Evolutionary conservation across 1,140 invertebrate genomes (phyloP), one percentile per base, ranked within the genome.

Genomic region (Himalopsyche phryganea): DNA sequence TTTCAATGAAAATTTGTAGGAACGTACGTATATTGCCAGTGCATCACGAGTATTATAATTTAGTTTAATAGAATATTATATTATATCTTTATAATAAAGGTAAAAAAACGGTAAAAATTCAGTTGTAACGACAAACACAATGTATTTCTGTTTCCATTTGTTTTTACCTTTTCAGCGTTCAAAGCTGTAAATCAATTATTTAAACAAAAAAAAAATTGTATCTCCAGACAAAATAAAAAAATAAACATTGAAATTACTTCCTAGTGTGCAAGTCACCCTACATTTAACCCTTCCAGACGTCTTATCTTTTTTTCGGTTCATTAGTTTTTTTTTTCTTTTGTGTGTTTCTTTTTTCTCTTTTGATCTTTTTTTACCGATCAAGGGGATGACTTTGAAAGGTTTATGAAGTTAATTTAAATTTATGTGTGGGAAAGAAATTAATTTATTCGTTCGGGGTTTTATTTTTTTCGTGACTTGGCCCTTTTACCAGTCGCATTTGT

Each of bases 361-460:
- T 51, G 35, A 52, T 59, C 52, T 40, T 63, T 62, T 55, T 62
- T 62, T 54, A 58, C 55, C 50, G 54, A 62, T 58, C 55, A 53
- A 46, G 45, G 51, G 61, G 56, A 59, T 59, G 61, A 55, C 61
- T 63, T 55, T 50, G 61, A 59, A 63, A 63, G 61, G 56, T 63
- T 63, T 63, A 63, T 63, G 61, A 56, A 55, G 61, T 63, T 63
- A 63, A 63, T 63, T 63, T 63, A 63, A 63, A 63, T 63, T 63
- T 63, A 63, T 63, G 61, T 56, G 61, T 63, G 61, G 61, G 61
- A 63, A 63, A 63, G 61, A 51, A 63, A 63, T 63, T 63, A 63
- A 63, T 63, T 63, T 63, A 59, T 51, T 47, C 41, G 19, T 10
- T 51, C 2, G 42, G 14, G 23, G 11, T 4, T 18, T 23, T 49